phyloP scores from a whole-genome alignment of 2,797 vertebrate genomes.

The Zalophus californianus region DNA sequence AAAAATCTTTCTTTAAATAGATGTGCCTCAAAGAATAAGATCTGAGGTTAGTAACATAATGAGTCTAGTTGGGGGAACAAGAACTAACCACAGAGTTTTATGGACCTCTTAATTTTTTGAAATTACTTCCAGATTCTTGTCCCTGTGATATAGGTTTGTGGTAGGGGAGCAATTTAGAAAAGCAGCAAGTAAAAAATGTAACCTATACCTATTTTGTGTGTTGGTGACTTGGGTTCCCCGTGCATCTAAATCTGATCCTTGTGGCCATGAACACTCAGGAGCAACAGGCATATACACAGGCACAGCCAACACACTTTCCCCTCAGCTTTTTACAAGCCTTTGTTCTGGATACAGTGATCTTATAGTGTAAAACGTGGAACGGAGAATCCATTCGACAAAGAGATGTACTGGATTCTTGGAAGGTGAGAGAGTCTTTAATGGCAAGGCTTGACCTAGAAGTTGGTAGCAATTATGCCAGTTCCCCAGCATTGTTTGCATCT shows the following conservation, averaged over 20 bases:
- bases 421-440: background rate
- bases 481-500: slow-evolving; percentile 2
- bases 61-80: background rate
- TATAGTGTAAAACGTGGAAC: background rate
- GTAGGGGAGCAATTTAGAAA: background rate
- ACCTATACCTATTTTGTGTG: background rate
- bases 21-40: background rate
- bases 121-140: slow-evolving; percentile 8
- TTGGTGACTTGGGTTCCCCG: background rate
- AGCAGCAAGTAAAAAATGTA: background rate
- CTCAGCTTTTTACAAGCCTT: background rate
- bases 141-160: background rate
- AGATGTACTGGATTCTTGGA: background rate
- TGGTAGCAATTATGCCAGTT: background rate
- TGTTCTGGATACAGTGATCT: slow-evolving; percentile 11
- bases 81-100: background rate
- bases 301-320: too few relatives aligned
- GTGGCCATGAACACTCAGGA: background rate
- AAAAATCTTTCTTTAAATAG: slow-evolving; percentile 1
- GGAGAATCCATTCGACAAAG: background rate
- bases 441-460: background rate
- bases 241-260: background rate
- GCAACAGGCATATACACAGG: background rate
- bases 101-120: background rate
- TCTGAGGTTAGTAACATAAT: background rate